Base-by-base conservation (phyloP, 2,113 vertebrate genomes). In the Chaetops frenatus region DNA sequence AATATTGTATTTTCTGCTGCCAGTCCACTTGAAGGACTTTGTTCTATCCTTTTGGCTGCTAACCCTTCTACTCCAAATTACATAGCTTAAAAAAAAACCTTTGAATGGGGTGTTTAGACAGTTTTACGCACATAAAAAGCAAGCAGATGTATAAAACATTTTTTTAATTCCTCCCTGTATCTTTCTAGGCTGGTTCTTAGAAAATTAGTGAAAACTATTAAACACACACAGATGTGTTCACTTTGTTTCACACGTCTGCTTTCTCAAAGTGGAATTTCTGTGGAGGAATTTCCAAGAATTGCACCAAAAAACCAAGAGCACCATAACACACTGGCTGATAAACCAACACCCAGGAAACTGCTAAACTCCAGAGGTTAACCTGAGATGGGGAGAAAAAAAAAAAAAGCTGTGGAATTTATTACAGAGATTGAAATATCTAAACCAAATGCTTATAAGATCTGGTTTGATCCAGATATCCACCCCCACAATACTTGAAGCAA, bases 131-230 rank as follows among this genome's bases (percentile, higher is more conserved):
- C 21, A 81, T 58, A 60, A 90, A 90, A 81, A 86, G 27, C 44
- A 56, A 87, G 20, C 40, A 94, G 76, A 86, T 77, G 7, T 66
- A 47, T 29, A 62, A 42, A 90, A 65, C 50, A 57, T 66, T 79
- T 90, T 90, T 70, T 77, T 6, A 92, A 96, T 83, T 86, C 64
- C 19, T 90, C 18, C 22, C 29, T 73, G 5, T 44, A 47, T 92
- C 23, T 92, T 90, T 86, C 71, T 90, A 38, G 23, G 21, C 11
- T 70, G 29, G 50, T 72, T 74, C 72, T 78, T 81, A 83, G 47
- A 83, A 86, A 64, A 90, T 90, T 86, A 86, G 78, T 77, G 50
- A 66, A 88, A 83, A 66, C 54, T 66, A 45, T 83, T 92, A 93
- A 83, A 42, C 47, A 76, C 31, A 77, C 56, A 78, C 15, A 83